Conservation (phyloP, 2,797 vertebrate genomes). For the Coregonus ussuriensis region DNA sequence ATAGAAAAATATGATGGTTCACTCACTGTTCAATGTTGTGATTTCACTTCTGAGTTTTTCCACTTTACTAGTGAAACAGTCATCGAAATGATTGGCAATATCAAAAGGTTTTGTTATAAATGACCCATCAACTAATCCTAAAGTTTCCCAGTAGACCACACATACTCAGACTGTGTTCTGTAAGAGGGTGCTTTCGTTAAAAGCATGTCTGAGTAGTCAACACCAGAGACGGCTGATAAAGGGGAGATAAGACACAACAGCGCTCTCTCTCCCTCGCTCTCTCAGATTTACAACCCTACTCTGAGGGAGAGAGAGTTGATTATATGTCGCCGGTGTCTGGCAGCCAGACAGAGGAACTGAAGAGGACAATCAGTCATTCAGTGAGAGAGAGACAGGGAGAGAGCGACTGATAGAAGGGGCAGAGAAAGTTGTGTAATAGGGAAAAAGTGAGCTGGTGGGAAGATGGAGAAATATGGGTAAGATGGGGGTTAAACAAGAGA, state of each 20-base stretch:
- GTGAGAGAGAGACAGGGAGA: neutral
- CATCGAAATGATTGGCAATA: too few species aligned
- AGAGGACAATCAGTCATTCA: too few species aligned
- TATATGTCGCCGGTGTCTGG: too few species aligned
- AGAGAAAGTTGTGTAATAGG: neutral
- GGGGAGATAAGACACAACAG: constrained; percentile 62
- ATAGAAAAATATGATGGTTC: too few species aligned
- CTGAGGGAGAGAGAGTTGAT: constrained; percentile 32
- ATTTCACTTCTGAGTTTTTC: too few species aligned
- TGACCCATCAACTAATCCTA: constrained; percentile 39
- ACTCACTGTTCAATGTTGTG: too few species aligned
- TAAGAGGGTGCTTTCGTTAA: constrained; percentile 59
- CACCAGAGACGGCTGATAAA: constrained; percentile 36
- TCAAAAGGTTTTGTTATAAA: too few species aligned
- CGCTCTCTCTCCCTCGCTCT: constrained; percentile 12
- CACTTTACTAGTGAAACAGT: too few species aligned
- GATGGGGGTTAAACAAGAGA: neutral
- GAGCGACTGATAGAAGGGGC: constrained; percentile 16
- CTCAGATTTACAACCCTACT: constrained; percentile 63
- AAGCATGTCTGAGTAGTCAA: constrained; percentile 49
- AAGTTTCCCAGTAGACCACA: constrained; percentile 32
- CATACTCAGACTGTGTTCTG: constrained; percentile 12
- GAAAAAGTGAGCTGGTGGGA: constrained; percentile 37
- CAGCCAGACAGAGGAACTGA: too few species aligned
- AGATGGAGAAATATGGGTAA: constrained; percentile 22